Base-by-base conservation (phyloP, 2,113 vertebrate genomes). In the Litocranius walleri region DNA sequence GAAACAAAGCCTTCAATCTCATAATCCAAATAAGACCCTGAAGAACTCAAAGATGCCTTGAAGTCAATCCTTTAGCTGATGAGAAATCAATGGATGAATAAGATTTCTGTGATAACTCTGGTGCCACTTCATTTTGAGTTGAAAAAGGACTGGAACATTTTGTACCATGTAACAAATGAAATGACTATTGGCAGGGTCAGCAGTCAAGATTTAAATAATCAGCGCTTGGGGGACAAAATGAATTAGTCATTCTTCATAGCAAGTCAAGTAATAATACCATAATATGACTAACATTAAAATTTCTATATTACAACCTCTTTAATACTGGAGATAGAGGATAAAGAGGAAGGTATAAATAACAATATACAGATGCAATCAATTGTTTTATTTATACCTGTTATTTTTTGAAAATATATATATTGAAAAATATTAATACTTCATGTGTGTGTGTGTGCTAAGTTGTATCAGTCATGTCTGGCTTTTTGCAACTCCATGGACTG, bases 131-230 rank as follows among this genome's bases (percentile, higher is more conserved):
- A 97, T 97, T 97, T 91, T 97, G 95, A 98, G 85, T 98, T 97
- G 97, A 91, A 98, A 98, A 98, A 1, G 80, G 90, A 71, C 91
- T 94, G 95, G 95, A 98, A 33, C 90, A 83, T 97, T 97, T 98
- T 85, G 16, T 90, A 91, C 7, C 82, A 97, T 97, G 6, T 89
- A 98, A 91, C 84, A 90, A 98, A 52, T 33, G 48, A 52, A 95
- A 97, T 96, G 88, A 96, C 93, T 96, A 50, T 83, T 98, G 36
- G 27, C 62, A 96, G 89, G 92, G 62, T 94, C 95, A 97, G 93
- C 84, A 98, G 97, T 98, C 85, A 95, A 98, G 88, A 97, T 95
- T 98, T 98, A 91, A 97, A 96, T 97, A 98, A 98, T 97, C 96
- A 98, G 90, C 97, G 78, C 97, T 97, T 96, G 40, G 82, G 88